Conservation (phyloP, 1,140 invertebrate genomes). For the Magallana ariakensis region DNA sequence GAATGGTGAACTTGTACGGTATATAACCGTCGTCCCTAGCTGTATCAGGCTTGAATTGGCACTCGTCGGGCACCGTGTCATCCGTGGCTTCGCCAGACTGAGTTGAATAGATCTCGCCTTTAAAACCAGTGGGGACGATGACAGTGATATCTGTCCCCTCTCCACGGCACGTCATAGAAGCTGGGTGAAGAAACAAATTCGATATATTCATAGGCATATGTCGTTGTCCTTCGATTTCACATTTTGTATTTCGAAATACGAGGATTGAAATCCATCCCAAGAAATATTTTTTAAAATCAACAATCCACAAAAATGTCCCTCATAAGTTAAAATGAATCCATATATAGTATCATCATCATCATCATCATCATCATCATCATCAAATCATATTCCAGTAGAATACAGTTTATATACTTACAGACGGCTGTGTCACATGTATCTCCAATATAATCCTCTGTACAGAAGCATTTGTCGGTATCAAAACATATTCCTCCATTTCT, state of each 20-base stretch:
- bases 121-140: not conserved
- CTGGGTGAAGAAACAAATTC: not conserved
- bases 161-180: not conserved
- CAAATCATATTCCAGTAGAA: too few relatives aligned
- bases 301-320: too few relatives aligned
- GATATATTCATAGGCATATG: too few relatives aligned
- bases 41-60: not conserved
- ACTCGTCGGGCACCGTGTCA: conserved; percentile 7
- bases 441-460: not conserved
- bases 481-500: conserved; percentile 15
- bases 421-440: not conserved
- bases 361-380: too few relatives aligned
- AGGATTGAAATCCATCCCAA: too few relatives aligned
- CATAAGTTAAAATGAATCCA: too few relatives aligned
- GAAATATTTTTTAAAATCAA: too few relatives aligned
- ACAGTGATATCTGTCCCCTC: not conserved
- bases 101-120: not conserved
- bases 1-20: conserved; percentile 17
- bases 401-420: not conserved
- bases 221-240: too few relatives aligned
- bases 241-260: too few relatives aligned
- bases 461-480: conserved; percentile 32
- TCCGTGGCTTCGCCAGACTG: not conserved
- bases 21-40: not conserved
- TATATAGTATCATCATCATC: too few relatives aligned